Base-by-base conservation (phyloP, 2,113 vertebrate genomes). In the Phrynosoma blainvillii region DNA sequence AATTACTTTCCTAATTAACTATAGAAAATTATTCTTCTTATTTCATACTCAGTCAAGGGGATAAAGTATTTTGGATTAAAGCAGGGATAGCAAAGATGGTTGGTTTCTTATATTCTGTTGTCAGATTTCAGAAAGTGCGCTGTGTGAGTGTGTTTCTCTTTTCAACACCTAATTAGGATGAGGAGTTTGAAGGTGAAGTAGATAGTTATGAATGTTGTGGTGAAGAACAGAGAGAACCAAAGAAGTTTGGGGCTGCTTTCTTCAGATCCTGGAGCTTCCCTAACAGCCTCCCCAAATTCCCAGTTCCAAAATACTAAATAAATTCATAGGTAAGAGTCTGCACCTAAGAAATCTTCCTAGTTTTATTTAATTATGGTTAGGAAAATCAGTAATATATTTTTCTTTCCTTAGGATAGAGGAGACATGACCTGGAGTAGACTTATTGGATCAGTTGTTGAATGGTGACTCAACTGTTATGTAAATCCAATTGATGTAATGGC, bases 1-100 rank as follows among this genome's bases (percentile, higher is more conserved):
- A 85, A 78, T 78, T 85, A 78, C 27, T 78, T n/a, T 78, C 62
- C 36, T 32, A 75, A 78, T 78, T 78, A 85, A 27, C 74, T 52
- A 78, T 27, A 59, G 59, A 23, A 85, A 78, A 76, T 42, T 59
- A 59, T 76, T 85, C 32, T 78, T 66, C 47, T 27, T 85, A 12
- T 78, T 85, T 40, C 82, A 66, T n/a, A 40, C 59, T 66, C 65
- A 47, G 56, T 62, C 25, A 66, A 85, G 56, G 56, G 36, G 65
- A 42, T 25, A 3, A 66, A 78, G 4, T n/a, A 1, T 68, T 78
- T 20, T 66, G 27, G 74, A 21, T 65, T 76, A 16, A 30, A 65
- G 74, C 23, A 65, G 23, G 13, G 54, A 9, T 14, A 62, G 73
- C 23, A n/a, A 85, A 9, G 59, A 18, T 62, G 13, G 40, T 59